Evolutionary conservation across 1,140 invertebrate species (phyloP).

Genomic region (Limonius californicus): DNA sequence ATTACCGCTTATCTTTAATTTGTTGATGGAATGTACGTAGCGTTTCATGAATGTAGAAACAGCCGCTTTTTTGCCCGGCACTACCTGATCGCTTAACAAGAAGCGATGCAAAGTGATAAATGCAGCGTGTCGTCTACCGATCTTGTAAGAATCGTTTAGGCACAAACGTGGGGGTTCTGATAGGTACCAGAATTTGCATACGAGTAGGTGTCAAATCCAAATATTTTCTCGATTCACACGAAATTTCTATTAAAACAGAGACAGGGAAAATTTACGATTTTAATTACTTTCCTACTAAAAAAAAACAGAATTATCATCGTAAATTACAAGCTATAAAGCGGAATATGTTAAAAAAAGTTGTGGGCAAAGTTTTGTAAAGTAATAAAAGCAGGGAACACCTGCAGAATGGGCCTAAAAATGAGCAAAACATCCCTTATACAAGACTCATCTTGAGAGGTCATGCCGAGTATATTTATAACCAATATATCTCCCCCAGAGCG

Average conservation of each 20-base stretch:
- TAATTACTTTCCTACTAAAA: not conserved
- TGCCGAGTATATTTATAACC: slow-evolving; percentile 28
- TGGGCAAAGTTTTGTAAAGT: slow-evolving; percentile 14
- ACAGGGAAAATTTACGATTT: not conserved
- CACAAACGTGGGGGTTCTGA: no score
- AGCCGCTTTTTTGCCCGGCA: not conserved
- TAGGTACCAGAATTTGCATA: no score
- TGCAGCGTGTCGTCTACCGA: no score
- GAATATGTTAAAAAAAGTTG: not conserved
- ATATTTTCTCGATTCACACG: no score
- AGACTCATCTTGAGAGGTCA: slow-evolving; percentile 20
- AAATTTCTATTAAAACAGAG: not conserved
- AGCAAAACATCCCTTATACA: slow-evolving; percentile 15
- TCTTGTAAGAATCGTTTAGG: no score
- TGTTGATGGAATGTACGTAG: slow-evolving; percentile 1
- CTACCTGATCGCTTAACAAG: no score
- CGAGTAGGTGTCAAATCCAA: no score
- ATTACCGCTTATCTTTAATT: slow-evolving; percentile 13
- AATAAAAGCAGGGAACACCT: slow-evolving; percentile 23
- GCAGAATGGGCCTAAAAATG: slow-evolving; percentile 16
- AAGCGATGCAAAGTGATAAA: no score
- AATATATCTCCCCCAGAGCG: slow-evolving; percentile 29
- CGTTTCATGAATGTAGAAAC: not conserved
- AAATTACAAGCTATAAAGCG: not conserved
- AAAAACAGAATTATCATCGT: not conserved